Conservation (phyloP, 2,797 vertebrate genomes). For the Catharus ustulatus region DNA sequence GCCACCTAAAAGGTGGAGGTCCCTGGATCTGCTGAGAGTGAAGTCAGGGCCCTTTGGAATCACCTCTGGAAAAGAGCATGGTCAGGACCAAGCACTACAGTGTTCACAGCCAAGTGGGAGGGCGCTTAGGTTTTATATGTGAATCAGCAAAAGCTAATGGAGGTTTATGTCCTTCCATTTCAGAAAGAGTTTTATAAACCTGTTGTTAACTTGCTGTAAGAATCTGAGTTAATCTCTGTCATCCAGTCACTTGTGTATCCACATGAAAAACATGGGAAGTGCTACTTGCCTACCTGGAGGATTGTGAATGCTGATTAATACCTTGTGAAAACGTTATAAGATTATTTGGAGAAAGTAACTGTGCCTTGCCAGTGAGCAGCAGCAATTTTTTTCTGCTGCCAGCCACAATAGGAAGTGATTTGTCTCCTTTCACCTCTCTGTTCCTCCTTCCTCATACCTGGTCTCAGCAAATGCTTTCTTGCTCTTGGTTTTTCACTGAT, state of each 20-base stretch:
- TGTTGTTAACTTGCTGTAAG: background rate
- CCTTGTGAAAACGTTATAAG: accelerated
- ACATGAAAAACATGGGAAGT: background rate
- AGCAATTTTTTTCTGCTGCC: background rate
- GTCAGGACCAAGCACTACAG: background rate
- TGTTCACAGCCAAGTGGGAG: background rate
- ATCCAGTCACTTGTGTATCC: accelerated
- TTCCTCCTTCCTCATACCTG: background rate
- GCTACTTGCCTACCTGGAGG: background rate
- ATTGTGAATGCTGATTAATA: background rate
- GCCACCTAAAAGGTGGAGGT: background rate
- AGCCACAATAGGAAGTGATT: background rate
- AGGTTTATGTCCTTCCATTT: background rate
- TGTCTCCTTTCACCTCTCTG: background rate
- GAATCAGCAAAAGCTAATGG: background rate
- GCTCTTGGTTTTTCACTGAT: background rate
- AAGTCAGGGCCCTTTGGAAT: background rate
- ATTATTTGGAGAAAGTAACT: background rate
- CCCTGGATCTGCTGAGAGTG: accelerated
- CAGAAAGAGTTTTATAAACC: background rate
- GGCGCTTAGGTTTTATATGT: background rate
- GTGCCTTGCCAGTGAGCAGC: background rate
- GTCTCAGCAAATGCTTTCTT: background rate
- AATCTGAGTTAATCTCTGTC: background rate
- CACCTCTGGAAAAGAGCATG: background rate